Conservation (phyloP, 2,888 invertebrate species). For the Empis stercorea region DNA sequence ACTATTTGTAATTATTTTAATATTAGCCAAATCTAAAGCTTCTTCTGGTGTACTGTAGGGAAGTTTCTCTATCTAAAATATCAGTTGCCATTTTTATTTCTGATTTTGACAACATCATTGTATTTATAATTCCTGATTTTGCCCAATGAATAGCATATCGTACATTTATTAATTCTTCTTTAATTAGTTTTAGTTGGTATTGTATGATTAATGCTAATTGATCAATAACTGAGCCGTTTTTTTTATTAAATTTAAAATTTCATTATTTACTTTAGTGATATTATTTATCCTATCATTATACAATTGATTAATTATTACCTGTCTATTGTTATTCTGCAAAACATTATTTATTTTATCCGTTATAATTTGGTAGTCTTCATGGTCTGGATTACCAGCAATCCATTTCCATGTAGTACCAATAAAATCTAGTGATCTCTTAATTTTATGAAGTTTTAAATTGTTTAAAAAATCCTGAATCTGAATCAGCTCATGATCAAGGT, state of each 20-base stretch:
- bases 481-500: conserved; percentile 3
- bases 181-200: conserved; percentile 6
- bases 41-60: conserved; percentile 7
- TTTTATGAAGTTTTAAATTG: conserved; percentile 3
- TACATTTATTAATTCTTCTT: conserved; percentile 10
- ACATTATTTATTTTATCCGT: conserved; percentile 4
- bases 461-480: not conserved
- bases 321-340: conserved; percentile 1
- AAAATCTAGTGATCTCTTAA: conserved; percentile 8
- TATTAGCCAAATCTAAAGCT: conserved; percentile 6
- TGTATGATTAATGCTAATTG: not conserved
- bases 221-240: not conserved
- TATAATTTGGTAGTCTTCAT: conserved; percentile 8
- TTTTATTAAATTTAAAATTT: not conserved
- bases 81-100: conserved; percentile 6
- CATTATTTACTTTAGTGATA: conserved; percentile 1
- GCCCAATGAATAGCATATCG: conserved; percentile 12
- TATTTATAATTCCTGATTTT: conserved; percentile 8
- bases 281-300: conserved; percentile 6
- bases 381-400: conserved; percentile 9
- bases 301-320: conserved; percentile 5
- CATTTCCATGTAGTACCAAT: conserved; percentile 8
- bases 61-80: conserved; percentile 7
- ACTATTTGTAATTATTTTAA: conserved; percentile 6
- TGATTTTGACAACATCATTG: conserved; percentile 9